A percentile compares a stretch with the other conserved stretches of the same genome.
phyloP scores from a whole-genome alignment of 2,113 vertebrate species.

The Sinocyclocheilus maitianheensis region DNA sequence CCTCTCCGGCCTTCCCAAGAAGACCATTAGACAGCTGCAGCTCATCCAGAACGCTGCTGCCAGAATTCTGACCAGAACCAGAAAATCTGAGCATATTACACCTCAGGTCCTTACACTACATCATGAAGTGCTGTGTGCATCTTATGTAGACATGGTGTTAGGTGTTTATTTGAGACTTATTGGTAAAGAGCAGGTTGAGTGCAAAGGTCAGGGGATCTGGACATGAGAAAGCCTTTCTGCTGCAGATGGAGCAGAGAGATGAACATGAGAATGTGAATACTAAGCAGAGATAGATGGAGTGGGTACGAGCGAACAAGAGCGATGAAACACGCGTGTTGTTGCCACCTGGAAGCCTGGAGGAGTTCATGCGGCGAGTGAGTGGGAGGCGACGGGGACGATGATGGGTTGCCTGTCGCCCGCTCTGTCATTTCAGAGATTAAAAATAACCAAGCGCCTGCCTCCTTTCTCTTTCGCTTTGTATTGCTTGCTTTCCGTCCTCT shows the following conservation, averaged over 20 bases:
- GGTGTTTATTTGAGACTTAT: neutral
- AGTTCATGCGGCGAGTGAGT: slow-evolving; percentile 55
- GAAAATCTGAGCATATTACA: too few relatives aligned
- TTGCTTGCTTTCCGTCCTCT: neutral
- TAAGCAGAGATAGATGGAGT: neutral
- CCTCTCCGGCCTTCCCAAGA: too few relatives aligned
- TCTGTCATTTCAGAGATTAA: slow-evolving; percentile 67
- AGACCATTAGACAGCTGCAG: too few relatives aligned
- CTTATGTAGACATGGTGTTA: too few relatives aligned
- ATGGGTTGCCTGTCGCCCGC: slow-evolving; percentile 61
- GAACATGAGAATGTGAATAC: neutral
- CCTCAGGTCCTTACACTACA: too few relatives aligned
- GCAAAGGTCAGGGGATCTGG: neutral
- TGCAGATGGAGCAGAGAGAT: neutral
- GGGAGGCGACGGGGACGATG: slow-evolving; percentile 52
- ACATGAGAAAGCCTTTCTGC: neutral
- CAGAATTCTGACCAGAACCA: too few relatives aligned
- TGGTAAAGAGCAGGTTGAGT: neutral
- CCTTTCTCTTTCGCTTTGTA: neutral
- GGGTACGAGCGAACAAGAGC: neutral
- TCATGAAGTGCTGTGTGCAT: too few relatives aligned
- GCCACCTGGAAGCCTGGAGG: slow-evolving; percentile 43
- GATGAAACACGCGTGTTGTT: slow-evolving; percentile 27
- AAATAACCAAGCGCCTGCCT: slow-evolving; percentile 62
- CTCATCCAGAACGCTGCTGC: too few relatives aligned